A percentile compares a stretch with the other conserved stretches of the same genome.
Conservation (phyloP, 2,797 vertebrate genomes). For the Graptemys geographica region DNA sequence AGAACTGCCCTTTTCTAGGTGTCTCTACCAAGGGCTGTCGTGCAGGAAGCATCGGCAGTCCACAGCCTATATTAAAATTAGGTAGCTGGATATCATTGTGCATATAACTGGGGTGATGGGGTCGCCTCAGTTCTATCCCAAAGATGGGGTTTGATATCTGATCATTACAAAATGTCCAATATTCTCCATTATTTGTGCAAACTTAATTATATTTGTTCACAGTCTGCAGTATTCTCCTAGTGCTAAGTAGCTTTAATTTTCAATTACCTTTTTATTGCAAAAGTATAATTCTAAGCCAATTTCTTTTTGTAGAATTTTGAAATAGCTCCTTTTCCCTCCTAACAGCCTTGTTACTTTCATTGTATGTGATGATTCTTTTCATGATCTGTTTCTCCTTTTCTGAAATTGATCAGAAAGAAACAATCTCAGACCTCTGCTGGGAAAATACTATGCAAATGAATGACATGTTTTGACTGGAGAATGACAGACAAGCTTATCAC, state of each 20-base stretch:
- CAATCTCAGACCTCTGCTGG: neutral
- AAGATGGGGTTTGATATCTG: neutral
- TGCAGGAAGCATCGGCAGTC: neutral
- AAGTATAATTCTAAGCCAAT: neutral
- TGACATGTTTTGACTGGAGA: neutral
- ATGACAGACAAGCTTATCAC: neutral
- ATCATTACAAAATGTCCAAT: neutral
- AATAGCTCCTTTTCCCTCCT: neutral
- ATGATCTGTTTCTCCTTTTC: neutral
- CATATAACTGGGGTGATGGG: neutral
- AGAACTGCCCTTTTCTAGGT: accelerated
- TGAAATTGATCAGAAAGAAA: neutral
- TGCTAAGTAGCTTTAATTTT: neutral
- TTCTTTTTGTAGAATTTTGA: neutral
- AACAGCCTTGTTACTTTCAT: neutral
- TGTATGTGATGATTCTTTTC: neutral
- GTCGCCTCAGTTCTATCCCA: neutral
- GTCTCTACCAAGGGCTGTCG: neutral
- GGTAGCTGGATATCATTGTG: neutral
- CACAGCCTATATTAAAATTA: neutral
- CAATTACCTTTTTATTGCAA: neutral
- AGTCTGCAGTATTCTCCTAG: neutral
- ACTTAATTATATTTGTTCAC: neutral
- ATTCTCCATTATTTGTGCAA: neutral
- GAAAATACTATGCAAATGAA: neutral